A percentile compares a stretch with the other conserved stretches of the same genome.
Conservation (phyloP, 1,140 invertebrate genomes). For the Psilanteris sp. region DNA sequence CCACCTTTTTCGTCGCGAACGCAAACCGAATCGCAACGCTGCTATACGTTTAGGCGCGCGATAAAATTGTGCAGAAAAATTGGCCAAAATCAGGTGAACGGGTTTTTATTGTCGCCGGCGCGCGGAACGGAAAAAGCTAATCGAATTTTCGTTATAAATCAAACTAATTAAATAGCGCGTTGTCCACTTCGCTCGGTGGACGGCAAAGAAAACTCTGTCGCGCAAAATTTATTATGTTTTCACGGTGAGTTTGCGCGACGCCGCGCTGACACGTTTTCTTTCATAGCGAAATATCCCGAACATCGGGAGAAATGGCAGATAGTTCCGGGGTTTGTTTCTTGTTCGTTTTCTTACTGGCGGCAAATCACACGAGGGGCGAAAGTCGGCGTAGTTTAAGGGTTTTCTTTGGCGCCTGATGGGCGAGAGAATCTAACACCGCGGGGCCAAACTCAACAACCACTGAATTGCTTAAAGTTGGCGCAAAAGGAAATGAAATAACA, state of each 20-base stretch:
- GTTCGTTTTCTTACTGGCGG: constrained; percentile 16
- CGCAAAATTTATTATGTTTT: constrained; percentile 35
- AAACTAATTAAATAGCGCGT: constrained; percentile 29
- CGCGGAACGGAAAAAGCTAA: constrained; percentile 28
- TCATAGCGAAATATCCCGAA: background rate
- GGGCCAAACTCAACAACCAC: constrained; percentile 22
- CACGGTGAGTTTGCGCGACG: constrained; percentile 5
- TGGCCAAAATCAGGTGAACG: too few species aligned
- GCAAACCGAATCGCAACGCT: too few species aligned
- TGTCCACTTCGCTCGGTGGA: constrained; percentile 6
- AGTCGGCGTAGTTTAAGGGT: constrained; percentile 27
- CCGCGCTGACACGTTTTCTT: constrained; percentile 18
- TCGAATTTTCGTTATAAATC: constrained; percentile 23
- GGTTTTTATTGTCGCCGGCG: background rate
- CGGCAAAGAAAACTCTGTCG: constrained; percentile 13
- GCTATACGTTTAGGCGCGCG: too few species aligned
- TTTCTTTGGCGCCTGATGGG: constrained; percentile 23
- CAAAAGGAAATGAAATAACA: constrained; percentile 45
- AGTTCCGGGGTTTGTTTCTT: constrained; percentile 37
- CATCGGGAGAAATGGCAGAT: constrained; percentile 23
- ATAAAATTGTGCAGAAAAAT: too few species aligned
- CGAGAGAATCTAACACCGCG: constrained; percentile 5
- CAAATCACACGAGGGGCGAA: constrained; percentile 26
- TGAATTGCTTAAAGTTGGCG: constrained; percentile 37
- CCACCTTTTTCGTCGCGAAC: too few species aligned